Base-by-base conservation (phyloP, 2,113 vertebrate species). In the Syrmaticus mikado region DNA sequence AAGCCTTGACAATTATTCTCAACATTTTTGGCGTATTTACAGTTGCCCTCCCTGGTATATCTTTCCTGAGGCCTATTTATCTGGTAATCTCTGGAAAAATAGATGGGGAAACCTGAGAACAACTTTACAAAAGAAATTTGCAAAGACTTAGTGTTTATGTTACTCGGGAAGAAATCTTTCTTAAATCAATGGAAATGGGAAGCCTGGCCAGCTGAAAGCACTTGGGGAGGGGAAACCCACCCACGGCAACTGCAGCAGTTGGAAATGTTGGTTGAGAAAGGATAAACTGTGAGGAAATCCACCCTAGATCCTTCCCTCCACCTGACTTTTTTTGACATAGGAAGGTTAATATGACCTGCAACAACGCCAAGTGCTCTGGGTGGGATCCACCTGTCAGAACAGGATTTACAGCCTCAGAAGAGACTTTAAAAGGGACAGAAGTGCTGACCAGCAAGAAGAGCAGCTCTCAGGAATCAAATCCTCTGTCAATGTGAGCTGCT, bases 101-200 rank as follows among this genome's bases (percentile, higher is more conserved):
- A 66, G 45, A 94, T n/a, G 70, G 32, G 46, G 84, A 91, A 96
- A 93, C 34, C 45, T 82, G 78, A 92, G 78, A 82, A 91, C 10
- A 82, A 46, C 3, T 68, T 84, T 41, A 27, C 27, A 68, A 73
- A 67, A 74, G 27, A n/a, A 34, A 53, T 2, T 24, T 61, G 73
- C 50, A 73, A 71, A 93, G n/a, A 46, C 45, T 73, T 62, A 53
- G 10, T 82, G 16, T 87, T 88, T 90, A 72, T 41, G 22, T 82
- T 86, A 72, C 62, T 90, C 75, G 46, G 52, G 57, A 38, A 90
- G 77, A 88, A 43, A 36, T 67, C 48, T 83, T 85, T n/a, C 73
- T 87, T 80, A n/a, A 81, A 71, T 78, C 43, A 40, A 38, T 90
- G 38, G 50, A 82, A 75, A 64, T 36, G 19, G 34, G 66, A 86